These are phyloP conservation scores for Tenthredo distinguenda DNA, from an alignment of 2,888 invertebrate species.

Conservation along the genomic window DNA sequence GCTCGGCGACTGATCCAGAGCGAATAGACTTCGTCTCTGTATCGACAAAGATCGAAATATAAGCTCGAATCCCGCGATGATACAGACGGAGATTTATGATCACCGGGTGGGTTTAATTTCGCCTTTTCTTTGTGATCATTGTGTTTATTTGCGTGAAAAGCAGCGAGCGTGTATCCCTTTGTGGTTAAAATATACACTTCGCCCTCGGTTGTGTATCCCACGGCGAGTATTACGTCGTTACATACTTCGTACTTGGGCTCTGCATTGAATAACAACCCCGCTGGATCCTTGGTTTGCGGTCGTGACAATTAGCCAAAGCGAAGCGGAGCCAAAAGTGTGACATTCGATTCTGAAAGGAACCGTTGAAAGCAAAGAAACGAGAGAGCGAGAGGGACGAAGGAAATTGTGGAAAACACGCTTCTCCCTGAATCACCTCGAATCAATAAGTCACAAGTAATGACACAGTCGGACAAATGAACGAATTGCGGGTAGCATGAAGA, in stretches of 20 bases:
- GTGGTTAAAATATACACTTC: neutral
- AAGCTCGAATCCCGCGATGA: neutral
- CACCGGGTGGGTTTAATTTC: constrained; percentile 1
- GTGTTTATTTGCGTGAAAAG: neutral
- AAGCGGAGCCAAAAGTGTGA: neutral
- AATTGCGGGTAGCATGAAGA: neutral
- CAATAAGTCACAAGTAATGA: neutral
- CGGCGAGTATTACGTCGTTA: neutral
- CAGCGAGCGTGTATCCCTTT: neutral
- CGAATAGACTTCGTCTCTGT: neutral
- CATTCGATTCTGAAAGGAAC: constrained; percentile 1
- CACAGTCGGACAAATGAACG: neutral
- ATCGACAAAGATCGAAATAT: neutral
- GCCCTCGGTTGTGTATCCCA: neutral
- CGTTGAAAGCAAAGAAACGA: neutral
- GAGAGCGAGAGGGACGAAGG: neutral
- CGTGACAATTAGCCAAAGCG: neutral
- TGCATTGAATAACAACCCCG: neutral
- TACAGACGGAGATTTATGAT: neutral
- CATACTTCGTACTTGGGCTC: neutral
- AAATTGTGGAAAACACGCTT: neutral
- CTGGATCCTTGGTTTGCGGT: neutral
- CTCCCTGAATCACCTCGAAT: neutral
- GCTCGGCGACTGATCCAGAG: neutral
- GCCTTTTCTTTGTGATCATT: neutral